phyloP scores from a whole-genome alignment of 2,797 vertebrate genomes.

The Myotis planiceps region DNA sequence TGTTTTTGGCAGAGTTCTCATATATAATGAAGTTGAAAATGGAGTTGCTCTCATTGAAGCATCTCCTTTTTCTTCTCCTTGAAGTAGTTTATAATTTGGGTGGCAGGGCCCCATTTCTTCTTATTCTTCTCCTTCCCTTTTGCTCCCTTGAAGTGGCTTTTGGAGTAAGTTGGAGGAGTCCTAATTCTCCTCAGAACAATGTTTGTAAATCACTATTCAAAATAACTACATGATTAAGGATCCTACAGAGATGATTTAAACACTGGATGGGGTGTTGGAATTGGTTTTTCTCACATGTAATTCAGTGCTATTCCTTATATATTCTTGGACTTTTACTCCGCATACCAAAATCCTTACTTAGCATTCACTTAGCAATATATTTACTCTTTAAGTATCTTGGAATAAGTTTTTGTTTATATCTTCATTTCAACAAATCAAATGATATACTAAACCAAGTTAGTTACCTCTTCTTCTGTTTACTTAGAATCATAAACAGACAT shows the following conservation, averaged over 20 bases:
- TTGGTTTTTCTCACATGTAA: not conserved
- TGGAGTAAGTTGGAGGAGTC: not conserved
- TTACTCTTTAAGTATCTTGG: not conserved
- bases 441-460: not conserved
- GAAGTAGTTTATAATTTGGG: not conserved
- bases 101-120: not conserved
- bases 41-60: not conserved
- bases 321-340: not conserved
- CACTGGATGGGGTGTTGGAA: not conserved
- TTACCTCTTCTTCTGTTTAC: not conserved
- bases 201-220: not conserved
- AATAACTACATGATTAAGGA: not conserved
- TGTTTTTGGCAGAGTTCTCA: not conserved
- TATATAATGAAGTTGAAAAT: not conserved
- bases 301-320: not conserved
- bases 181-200: not conserved
- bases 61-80: not conserved
- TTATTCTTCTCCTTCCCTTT: not conserved
- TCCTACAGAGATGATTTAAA: not conserved
- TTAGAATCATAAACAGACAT: not conserved
- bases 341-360: not conserved
- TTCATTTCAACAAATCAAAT: not conserved
- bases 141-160: not conserved
- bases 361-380: not conserved
- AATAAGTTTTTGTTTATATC: not conserved